Evolutionary conservation across 2,888 invertebrate genomes (phyloP).

Genomic region (Entomobrya proxima): DNA sequence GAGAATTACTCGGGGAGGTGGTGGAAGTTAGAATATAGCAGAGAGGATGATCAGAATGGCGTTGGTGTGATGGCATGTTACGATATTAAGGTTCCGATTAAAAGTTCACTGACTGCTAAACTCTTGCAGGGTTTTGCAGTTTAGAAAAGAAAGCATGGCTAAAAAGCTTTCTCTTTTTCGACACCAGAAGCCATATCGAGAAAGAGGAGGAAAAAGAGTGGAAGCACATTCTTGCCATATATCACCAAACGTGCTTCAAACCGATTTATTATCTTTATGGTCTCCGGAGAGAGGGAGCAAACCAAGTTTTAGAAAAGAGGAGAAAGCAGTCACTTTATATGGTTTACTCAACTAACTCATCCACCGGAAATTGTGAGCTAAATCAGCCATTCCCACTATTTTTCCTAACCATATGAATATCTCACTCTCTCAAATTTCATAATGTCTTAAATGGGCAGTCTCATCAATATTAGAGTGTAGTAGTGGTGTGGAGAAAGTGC

Average conservation of each 20-base stretch:
- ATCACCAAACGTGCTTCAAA: conserved; percentile 45
- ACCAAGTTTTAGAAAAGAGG: not conserved
- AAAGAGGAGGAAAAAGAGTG: not conserved
- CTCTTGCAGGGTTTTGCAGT: not conserved
- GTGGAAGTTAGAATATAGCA: not conserved
- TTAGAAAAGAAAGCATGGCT: not conserved
- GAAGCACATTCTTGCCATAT: conserved; percentile 53
- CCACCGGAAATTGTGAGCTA: conserved; percentile 47
- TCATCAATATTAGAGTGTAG: not conserved
- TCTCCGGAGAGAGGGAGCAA: conserved; percentile 15
- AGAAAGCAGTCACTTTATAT: conserved; percentile 1
- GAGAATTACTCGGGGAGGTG: not conserved
- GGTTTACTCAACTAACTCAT: conserved; percentile 13
- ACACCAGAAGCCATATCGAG: not conserved
- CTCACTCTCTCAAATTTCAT: conserved; percentile 26
- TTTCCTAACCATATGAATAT: not conserved
- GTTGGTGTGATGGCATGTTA: not conserved
- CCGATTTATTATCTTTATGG: conserved; percentile 60
- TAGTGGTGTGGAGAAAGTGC: not conserved
- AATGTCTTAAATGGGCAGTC: not conserved
- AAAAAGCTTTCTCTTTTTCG: not conserved
- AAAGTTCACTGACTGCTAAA: conserved; percentile 46
- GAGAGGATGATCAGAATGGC: not conserved
- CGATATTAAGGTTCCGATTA: not conserved
- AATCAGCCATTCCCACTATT: conserved; percentile 22